phyloP scores from a whole-genome alignment of 2,113 vertebrate genomes.

The Dicentrarchus labrax region DNA sequence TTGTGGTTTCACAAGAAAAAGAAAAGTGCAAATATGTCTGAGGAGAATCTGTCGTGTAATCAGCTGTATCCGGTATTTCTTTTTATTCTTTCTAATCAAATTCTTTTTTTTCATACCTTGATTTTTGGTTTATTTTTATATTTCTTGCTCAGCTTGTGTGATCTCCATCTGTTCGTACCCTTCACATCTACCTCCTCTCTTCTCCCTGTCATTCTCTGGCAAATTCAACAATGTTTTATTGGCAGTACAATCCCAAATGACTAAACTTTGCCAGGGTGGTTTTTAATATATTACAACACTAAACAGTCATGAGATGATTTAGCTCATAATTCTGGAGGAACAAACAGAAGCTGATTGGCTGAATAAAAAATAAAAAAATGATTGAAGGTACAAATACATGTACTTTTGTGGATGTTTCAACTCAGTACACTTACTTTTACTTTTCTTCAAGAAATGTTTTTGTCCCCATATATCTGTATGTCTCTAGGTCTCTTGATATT shows the following conservation, averaged over 20 bases:
- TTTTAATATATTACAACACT: constrained; percentile 16
- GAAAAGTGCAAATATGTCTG: not conserved
- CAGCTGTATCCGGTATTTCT: not conserved
- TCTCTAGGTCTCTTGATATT: not conserved
- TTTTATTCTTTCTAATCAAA: not conserved
- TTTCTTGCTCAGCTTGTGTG: constrained; percentile 18
- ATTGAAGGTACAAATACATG: not conserved
- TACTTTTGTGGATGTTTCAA: not conserved
- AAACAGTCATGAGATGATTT: constrained; percentile 18
- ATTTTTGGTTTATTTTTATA: not conserved
- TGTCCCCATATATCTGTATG: not conserved
- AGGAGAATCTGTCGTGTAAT: not conserved
- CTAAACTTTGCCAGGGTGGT: not conserved
- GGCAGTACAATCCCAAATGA: not conserved
- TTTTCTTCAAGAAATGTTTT: not conserved
- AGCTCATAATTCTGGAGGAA: not conserved
- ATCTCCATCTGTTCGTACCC: constrained; percentile 51
- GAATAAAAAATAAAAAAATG: not conserved
- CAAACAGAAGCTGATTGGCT: not conserved
- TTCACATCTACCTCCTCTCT: constrained; percentile 37
- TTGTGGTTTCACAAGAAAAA: not conserved
- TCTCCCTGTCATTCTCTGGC: constrained; percentile 32
- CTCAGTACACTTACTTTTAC: not conserved
- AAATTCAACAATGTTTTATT: constrained; percentile 26
- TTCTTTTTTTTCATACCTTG: not conserved